Evolutionary conservation across 2,888 invertebrate species (phyloP).

Genomic region (Drosophila demipolita): DNA sequence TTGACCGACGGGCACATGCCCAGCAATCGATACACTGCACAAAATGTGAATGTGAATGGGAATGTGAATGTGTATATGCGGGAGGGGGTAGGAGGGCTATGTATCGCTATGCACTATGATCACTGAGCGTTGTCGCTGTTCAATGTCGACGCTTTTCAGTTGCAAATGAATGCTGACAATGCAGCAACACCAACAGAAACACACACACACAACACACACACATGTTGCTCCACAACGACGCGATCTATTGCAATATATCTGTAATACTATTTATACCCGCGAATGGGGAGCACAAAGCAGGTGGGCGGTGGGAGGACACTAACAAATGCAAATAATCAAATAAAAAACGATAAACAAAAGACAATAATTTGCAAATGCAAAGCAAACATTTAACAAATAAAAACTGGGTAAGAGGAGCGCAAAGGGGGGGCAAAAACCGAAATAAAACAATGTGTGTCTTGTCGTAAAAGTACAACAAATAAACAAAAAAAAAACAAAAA

Average conservation of each 20-base stretch:
- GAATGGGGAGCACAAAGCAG: background rate
- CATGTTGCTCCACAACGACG: background rate
- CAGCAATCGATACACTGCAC: background rate
- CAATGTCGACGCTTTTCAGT: slow-evolving; percentile 69
- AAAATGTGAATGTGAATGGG: too few relatives aligned
- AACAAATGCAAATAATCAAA: slow-evolving; percentile 40
- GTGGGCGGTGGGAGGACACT: background rate
- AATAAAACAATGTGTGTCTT: slow-evolving; percentile 43
- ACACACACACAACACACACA: slow-evolving; percentile 19
- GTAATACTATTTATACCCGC: slow-evolving; percentile 28
- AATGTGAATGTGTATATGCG: background rate
- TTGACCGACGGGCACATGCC: slow-evolving; percentile 64
- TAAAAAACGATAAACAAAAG: slow-evolving; percentile 35
- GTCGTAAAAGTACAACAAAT: slow-evolving; percentile 21
- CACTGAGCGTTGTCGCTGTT: slow-evolving; percentile 23
- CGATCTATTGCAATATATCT: slow-evolving; percentile 46
- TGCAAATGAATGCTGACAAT: slow-evolving; percentile 74
- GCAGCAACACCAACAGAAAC: slow-evolving; percentile 34
- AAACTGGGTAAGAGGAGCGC: background rate
- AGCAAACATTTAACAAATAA: slow-evolving; percentile 51
- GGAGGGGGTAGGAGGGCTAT: slow-evolving; percentile 17
- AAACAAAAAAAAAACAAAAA: slow-evolving; percentile 10
- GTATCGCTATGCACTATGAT: slow-evolving; percentile 49
- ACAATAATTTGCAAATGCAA: slow-evolving; percentile 58
- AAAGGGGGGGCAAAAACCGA: slow-evolving; percentile 2